These are phyloP conservation scores for Megalonaias nervosa DNA, from an alignment of 1,140 invertebrate species.

Conservation along the genomic window DNA sequence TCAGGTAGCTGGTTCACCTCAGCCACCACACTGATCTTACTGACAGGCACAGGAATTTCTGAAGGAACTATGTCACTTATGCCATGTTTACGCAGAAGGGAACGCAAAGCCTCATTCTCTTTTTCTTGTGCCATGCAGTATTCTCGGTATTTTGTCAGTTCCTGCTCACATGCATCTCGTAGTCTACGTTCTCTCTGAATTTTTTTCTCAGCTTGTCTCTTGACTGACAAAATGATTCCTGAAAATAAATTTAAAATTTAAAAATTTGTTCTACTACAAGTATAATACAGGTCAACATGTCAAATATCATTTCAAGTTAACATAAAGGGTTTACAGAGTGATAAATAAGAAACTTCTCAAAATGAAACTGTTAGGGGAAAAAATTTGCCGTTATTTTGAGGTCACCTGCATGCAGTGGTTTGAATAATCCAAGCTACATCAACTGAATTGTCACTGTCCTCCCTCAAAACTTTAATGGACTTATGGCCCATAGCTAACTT, in stretches of 20 bases:
- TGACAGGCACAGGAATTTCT: constrained; percentile 37
- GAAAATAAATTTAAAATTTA: constrained; percentile 24
- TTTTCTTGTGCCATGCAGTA: constrained; percentile 61
- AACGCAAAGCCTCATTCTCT: constrained; percentile 58
- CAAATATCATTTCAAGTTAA: no score
- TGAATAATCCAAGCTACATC: no score
- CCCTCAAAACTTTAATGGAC: no score
- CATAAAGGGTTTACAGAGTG: no score
- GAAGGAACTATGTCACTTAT: constrained; percentile 48
- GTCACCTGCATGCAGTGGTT: no score
- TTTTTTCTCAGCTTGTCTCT: constrained; percentile 65
- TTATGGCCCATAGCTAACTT: no score
- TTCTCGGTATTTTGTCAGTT: constrained; percentile 64
- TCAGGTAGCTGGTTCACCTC: constrained; percentile 45
- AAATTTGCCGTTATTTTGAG: no score
- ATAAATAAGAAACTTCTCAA: no score
- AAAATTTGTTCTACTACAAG: neutral
- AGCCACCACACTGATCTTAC: constrained; percentile 45
- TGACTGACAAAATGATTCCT: constrained; percentile 70
- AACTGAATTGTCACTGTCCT: no score
- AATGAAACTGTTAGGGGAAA: no score
- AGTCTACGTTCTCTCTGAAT: constrained; percentile 55
- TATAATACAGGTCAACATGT: no score
- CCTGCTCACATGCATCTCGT: constrained; percentile 64
- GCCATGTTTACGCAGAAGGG: constrained; percentile 55